Base-by-base conservation (phyloP, 1,140 invertebrate species). In the Melitaea cinxia region DNA sequence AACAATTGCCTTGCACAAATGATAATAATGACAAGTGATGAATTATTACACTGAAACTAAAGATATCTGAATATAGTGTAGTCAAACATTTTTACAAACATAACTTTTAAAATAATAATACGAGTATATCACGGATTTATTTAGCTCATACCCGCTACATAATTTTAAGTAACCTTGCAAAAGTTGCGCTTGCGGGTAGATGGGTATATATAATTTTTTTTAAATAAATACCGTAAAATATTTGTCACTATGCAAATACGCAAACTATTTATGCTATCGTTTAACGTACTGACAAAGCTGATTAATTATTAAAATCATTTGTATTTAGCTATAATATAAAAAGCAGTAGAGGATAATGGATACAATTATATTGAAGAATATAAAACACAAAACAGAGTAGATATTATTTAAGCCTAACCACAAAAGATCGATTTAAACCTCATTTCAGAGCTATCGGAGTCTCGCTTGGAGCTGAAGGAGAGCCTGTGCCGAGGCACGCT, bases 401-500 rank as follows among this genome's bases (percentile, higher is more conserved):
- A 0, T 37, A 37, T n/a, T 14, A n/a, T 12, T 37, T 9, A 12
- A n/a, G 1, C 1, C 2, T 28, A 21, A 21, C 12, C 23, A 23
- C 19, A 39, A 4, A 39, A 15, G 3, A 5, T 39, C 2, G 2
- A 10, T 15, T 1, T 45, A 45, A 56, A 39, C 15, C 6, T 4
- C 35, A 19, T 77, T 80, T 3, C 80, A 92, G 91, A 92, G 83
- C 83, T 92, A 65, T 85, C 84, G 84, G 88, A 88, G 67, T 73
- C 73, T 19, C 87, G 85, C 37, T 70, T 90, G 70, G 64, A 73
- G 65, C 68, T 90, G 83, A 89, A 84, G 70, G 86, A 90, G 85
- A 83, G 64, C 64, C 83, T 91, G 70, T 91, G 87, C 86, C 89
- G 85, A 66, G 85, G 81, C 75, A 82, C 79, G 68, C 81, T 92